Evolutionary conservation across 2,888 invertebrate genomes (phyloP), one percentile per base, ranked within the genome.

Genomic region (Acheta domesticus): DNA sequence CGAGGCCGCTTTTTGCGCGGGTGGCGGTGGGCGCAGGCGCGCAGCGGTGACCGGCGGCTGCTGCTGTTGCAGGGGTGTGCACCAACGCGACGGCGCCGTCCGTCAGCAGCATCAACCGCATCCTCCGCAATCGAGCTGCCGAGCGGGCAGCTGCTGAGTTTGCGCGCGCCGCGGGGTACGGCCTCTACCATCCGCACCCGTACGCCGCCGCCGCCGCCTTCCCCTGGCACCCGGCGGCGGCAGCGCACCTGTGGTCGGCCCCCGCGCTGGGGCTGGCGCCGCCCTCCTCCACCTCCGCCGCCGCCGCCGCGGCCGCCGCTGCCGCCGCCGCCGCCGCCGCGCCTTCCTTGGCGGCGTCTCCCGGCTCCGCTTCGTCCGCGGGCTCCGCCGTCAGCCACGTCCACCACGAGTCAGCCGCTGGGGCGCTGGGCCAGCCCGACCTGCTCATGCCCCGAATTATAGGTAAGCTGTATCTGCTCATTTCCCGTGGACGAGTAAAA

Each of bases 131-230:
- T 86, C 91, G 98, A 16, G 98, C 98, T 0, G 98, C 98, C 0
- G 98, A 99, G 86, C 89, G 98, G 11, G 98, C 98, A 0, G 98
- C 98, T 0, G 96, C 97, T 0, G 98, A 98, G 87, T 96, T 98
- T 84, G 97, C 97, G 0, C 89, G 96, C 20, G 96, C 96, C 0
- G 96, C 96, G 0, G 96, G 96, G 19, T 96, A 96, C 86, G 96
- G 96, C 0, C 89, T 96, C 12, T 94, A 96, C 87, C 93, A 93
- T 78, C 93, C 93, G 14, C 93, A 93, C 83, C 93, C 95, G 0
- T 92, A 92, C 84, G 90, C 91, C 74, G 90, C 90, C 80, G 88
- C 95, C 0, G 92, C 92, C 84, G 88, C 89, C 48, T 83, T 83
- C 74, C 89, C 89, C 77, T 89, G 89, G 79, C 90, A 90, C 86